Base-by-base conservation (phyloP, 2,888 invertebrate species). In the Strigamia crassipes region DNA sequence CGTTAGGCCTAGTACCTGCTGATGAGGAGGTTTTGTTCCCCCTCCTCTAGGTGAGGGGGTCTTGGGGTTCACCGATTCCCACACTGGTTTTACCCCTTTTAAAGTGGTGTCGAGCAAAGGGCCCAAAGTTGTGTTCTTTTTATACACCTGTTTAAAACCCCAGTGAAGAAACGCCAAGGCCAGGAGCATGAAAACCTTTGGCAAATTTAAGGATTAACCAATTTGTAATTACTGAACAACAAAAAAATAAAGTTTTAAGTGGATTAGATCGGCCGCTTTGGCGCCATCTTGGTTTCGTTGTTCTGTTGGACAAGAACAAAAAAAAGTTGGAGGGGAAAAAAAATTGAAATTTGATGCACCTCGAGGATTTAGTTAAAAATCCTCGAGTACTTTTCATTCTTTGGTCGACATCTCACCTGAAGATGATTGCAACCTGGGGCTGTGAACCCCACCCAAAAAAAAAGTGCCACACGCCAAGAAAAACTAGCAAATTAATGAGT, bases 1-100 rank as follows among this genome's bases (percentile, higher is more conserved):
- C 73, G 73, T 73, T 73, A 73, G 73, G 73, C 73, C 73, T 73
- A 73, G 73, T 73, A 73, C 73, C 73, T 73, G 73, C 73, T 73
- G 73, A 73, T 73, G 73, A 73, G 73, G 73, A 73, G 73, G 73
- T 73, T 73, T 73, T 73, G 73, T 73, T 73, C 73, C 18, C 73
- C 73, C 73, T 73, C 73, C 73, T 73, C 13, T 31, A 73, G 73
- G 73, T 73, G 73, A 73, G 73, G 73, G 73, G 73, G 73, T 27
- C 73, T 73, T 73, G 73, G 73, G 73, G 73, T 73, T 73, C 27
- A 73, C 73, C 73, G 31, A 73, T 73, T 73, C 73, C 73, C 73
- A 73, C 73, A 73, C 73, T 73, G 23, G 73, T 73, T 73, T 73
- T 73, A 73, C 73, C 73, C 73, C 31, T 73, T 73, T 73, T 73